These are phyloP conservation scores for Chesias legatella DNA, from an alignment of 2,888 invertebrate genomes.

Conservation along the genomic window DNA sequence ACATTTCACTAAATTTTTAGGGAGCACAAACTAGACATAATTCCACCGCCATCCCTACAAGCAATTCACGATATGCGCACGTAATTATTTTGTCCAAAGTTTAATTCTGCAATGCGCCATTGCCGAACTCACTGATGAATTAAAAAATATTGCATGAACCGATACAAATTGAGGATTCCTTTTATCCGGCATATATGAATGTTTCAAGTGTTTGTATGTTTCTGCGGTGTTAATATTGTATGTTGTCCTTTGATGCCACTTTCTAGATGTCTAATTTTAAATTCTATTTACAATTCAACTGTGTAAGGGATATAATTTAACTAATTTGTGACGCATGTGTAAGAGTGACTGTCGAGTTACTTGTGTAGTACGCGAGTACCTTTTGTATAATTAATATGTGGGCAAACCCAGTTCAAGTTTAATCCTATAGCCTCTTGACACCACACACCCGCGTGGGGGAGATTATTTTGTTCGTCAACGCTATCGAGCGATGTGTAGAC, in stretches of 20 bases:
- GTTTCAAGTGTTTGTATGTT: slow-evolving; percentile 27
- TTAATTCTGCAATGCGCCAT: slow-evolving; percentile 61
- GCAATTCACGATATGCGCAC: slow-evolving; percentile 34
- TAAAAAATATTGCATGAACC: slow-evolving; percentile 43
- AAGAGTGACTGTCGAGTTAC: slow-evolving; percentile 55
- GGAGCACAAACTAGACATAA: slow-evolving; percentile 45
- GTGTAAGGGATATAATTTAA: slow-evolving; percentile 66
- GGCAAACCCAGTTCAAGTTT: slow-evolving; percentile 78
- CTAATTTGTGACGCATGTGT: slow-evolving; percentile 67
- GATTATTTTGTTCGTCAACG: slow-evolving; percentile 79
- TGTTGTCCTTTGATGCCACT: slow-evolving; percentile 46
- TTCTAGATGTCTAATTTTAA: slow-evolving; percentile 58
- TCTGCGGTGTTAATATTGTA: slow-evolving; percentile 40
- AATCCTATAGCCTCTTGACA: slow-evolving; percentile 80
- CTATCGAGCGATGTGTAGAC: slow-evolving; percentile 72
- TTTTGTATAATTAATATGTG: slow-evolving; percentile 79
- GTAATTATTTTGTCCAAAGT: slow-evolving; percentile 51
- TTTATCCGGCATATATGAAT: slow-evolving; percentile 29
- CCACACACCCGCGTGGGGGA: slow-evolving; percentile 69
- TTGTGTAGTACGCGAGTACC: slow-evolving; percentile 60
- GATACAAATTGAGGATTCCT: slow-evolving; percentile 35
- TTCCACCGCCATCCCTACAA: slow-evolving; percentile 36
- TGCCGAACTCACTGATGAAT: slow-evolving; percentile 43
- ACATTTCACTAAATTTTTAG: slow-evolving; percentile 51
- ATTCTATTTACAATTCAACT: slow-evolving; percentile 63